A percentile compares a stretch with the other conserved stretches of the same genome.
Evolutionary conservation across 2,888 invertebrate genomes (phyloP).

Genomic region (Melieria picta): DNA sequence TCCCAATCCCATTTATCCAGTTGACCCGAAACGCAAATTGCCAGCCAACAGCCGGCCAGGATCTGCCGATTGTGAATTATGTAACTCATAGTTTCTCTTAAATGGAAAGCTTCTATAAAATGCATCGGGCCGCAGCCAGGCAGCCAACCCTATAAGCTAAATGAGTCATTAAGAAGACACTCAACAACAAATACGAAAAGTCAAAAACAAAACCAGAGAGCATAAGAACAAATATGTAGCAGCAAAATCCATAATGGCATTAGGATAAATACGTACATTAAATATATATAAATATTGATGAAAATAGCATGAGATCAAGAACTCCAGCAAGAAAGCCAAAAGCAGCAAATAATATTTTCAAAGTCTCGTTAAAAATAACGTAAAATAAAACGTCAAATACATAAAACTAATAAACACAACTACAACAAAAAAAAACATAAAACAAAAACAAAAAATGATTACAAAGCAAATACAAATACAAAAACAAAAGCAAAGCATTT

Average conservation of each 20-base stretch:
- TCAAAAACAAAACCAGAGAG: slow-evolving; percentile 24
- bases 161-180: neutral
- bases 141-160: slow-evolving; percentile 17
- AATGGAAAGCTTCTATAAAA: slow-evolving; percentile 57
- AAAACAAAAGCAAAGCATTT: neutral
- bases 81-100: slow-evolving; percentile 47
- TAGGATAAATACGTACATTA: slow-evolving; percentile 29
- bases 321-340: too few relatives aligned
- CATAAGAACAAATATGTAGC: slow-evolving; percentile 25
- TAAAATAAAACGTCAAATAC: slow-evolving; percentile 6
- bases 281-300: slow-evolving; percentile 4
- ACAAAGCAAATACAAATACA: slow-evolving; percentile 6
- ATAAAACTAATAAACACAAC: slow-evolving; percentile 33
- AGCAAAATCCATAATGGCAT: slow-evolving; percentile 5
- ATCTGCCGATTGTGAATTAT: neutral
- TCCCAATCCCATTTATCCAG: too few relatives aligned
- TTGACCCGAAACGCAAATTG: too few relatives aligned
- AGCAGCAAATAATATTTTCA: too few relatives aligned
- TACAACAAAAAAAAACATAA: slow-evolving; percentile 43
- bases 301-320: neutral
- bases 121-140: slow-evolving; percentile 26
- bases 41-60: too few relatives aligned
- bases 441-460: slow-evolving; percentile 27
- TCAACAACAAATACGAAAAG: neutral
- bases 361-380: slow-evolving; percentile 1